These are phyloP conservation scores for Heterotilapia buettikoferi DNA, from an alignment of 2,113 vertebrate genomes.

Conservation along the genomic window DNA sequence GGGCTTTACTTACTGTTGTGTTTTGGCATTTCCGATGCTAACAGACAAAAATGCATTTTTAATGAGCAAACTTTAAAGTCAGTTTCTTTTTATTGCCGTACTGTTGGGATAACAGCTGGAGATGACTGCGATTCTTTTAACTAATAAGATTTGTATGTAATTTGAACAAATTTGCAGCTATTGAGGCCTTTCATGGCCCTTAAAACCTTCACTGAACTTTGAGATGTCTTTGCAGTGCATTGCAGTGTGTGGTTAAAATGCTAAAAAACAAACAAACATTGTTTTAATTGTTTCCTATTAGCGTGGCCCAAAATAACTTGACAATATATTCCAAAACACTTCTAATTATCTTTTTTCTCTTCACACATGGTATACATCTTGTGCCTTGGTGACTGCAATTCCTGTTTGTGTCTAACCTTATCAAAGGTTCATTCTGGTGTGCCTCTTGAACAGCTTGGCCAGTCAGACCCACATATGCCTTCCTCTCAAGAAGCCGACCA, in stretches of 20 bases:
- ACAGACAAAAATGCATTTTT: background rate
- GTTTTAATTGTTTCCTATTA: background rate
- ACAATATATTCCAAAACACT: background rate
- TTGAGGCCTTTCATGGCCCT: background rate
- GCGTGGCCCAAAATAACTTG: background rate
- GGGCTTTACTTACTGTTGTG: background rate
- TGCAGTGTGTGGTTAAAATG: background rate
- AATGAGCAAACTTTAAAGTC: background rate
- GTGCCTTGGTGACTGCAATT: background rate
- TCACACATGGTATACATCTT: background rate
- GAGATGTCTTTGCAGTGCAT: background rate
- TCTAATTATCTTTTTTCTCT: conserved; percentile 20
- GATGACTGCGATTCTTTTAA: background rate
- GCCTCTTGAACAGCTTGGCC: conserved; percentile 63
- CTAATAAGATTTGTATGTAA: background rate
- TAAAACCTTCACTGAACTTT: background rate
- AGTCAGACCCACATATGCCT: conserved; percentile 53
- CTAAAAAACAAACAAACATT: background rate
- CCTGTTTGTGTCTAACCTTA: conserved; percentile 39
- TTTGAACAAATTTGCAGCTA: background rate
- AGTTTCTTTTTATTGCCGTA: background rate
- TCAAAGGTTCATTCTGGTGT: conserved; percentile 20
- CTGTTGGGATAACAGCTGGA: background rate
- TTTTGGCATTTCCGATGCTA: background rate
- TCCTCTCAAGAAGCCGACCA: conserved; percentile 44